A percentile compares a stretch with the other conserved stretches of the same genome.
These are phyloP conservation scores for Argyrosomus regius DNA, from an alignment of 2,797 vertebrate genomes.

Conservation along the genomic window DNA sequence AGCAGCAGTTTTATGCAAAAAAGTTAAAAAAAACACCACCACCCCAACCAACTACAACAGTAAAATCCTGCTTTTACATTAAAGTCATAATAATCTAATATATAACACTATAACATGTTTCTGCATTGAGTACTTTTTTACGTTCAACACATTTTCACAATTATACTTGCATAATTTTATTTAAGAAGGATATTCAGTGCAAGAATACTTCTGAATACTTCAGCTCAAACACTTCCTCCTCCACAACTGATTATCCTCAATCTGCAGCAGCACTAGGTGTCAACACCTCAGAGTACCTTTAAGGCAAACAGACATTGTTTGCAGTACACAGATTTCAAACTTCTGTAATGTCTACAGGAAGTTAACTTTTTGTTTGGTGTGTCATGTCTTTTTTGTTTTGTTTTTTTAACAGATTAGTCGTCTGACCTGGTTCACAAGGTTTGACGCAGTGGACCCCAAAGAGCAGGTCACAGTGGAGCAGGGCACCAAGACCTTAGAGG, in stretches of 20 bases:
- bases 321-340: neutral
- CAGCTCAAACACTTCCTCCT: neutral
- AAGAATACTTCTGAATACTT: neutral
- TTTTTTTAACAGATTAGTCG: slow-evolving; percentile 84
- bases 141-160: neutral
- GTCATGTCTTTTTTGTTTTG: neutral
- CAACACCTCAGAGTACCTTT: slow-evolving; percentile 6
- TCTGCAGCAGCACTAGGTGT: slow-evolving; percentile 36
- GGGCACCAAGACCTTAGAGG: neutral
- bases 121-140: neutral
- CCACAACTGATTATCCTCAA: neutral
- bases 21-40: neutral
- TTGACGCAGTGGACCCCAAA: slow-evolving; percentile 75
- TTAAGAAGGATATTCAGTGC: neutral
- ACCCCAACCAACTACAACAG: neutral
- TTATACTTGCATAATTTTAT: neutral
- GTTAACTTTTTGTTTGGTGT: neutral
- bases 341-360: neutral
- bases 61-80: too few species aligned
- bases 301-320: neutral
- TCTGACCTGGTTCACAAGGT: slow-evolving; percentile 95
- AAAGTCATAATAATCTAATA: too few species aligned
- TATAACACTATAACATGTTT: too few species aligned
- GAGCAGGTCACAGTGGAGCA: slow-evolving; percentile 68
- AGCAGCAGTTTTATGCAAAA: neutral